These are phyloP conservation scores for Aquatica leii DNA, from an alignment of 2,888 invertebrate species.

Conservation along the genomic window DNA sequence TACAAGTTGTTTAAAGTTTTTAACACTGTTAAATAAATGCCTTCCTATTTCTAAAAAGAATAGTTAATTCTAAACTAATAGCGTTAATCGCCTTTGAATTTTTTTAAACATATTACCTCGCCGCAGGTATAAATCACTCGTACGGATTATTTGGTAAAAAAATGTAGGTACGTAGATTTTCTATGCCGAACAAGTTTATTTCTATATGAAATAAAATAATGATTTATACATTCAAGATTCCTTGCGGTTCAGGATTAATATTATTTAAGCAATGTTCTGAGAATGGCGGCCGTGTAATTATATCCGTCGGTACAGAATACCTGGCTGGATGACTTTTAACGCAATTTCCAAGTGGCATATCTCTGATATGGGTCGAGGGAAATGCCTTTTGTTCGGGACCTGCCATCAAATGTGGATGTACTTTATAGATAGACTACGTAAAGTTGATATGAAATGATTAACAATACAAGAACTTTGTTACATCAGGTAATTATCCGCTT, in stretches of 20 bases:
- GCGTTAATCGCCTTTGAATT: slow-evolving; percentile 7
- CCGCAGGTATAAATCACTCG: slow-evolving; percentile 19
- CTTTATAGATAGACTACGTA: slow-evolving; percentile 31
- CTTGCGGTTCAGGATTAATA: slow-evolving; percentile 39
- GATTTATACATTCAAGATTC: slow-evolving; percentile 36
- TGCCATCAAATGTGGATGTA: slow-evolving; percentile 50
- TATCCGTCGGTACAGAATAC: slow-evolving; percentile 55
- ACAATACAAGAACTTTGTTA: not conserved
- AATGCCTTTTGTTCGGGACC: slow-evolving; percentile 58
- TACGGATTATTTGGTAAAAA: slow-evolving; percentile 20
- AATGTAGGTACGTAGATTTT: slow-evolving; percentile 11
- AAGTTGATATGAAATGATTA: slow-evolving; percentile 17
- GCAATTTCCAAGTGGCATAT: slow-evolving; percentile 62
- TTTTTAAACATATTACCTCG: slow-evolving; percentile 15
- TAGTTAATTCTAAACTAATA: slow-evolving; percentile 7
- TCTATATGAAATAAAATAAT: slow-evolving; percentile 30
- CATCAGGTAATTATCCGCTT: too few relatives aligned
- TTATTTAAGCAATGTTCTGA: slow-evolving; percentile 48
- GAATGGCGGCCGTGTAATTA: slow-evolving; percentile 58
- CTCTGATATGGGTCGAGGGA: slow-evolving; percentile 60
- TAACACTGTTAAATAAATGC: too few relatives aligned
- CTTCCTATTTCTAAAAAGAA: not conserved
- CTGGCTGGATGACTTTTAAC: slow-evolving; percentile 60
- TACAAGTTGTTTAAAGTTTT: too few relatives aligned
- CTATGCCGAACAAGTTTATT: slow-evolving; percentile 20